A percentile compares a stretch with the other conserved stretches of the same genome.
phyloP scores from a whole-genome alignment of 1,140 invertebrate species.

The Ridgeia piscesae region DNA sequence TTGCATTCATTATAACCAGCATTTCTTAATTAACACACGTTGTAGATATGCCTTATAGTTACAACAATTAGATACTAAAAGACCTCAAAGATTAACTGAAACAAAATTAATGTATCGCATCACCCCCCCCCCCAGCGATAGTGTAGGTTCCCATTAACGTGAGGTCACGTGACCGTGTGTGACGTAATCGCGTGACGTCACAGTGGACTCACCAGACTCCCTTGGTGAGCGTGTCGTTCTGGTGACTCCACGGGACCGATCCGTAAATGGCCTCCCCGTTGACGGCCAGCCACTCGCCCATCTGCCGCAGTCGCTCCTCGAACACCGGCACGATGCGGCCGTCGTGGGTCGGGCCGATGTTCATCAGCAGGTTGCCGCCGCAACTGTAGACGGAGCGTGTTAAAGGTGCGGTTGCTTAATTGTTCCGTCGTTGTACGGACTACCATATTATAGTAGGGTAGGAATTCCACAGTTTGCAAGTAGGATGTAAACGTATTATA shows the following conservation, averaged over 20 bases:
- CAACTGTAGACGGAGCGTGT: slow-evolving; percentile 63
- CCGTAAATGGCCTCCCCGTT: slow-evolving; percentile 90
- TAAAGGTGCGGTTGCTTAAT: neutral
- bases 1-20: too few species aligned
- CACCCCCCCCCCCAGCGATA: too few species aligned
- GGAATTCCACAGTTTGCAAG: too few species aligned
- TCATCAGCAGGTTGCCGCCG: slow-evolving; percentile 86
- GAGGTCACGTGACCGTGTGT: too few species aligned
- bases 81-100: too few species aligned
- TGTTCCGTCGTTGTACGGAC: neutral
- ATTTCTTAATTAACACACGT: too few species aligned
- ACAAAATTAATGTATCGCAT: too few species aligned
- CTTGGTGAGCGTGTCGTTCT: slow-evolving; percentile 78
- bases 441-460: neutral
- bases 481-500: too few species aligned
- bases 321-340: slow-evolving; percentile 86
- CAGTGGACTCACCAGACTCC: slow-evolving; percentile 60
- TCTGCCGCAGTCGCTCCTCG: slow-evolving; percentile 76
- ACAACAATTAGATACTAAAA: too few species aligned
- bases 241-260: slow-evolving; percentile 69
- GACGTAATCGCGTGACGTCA: neutral
- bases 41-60: too few species aligned
- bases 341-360: slow-evolving; percentile 87
- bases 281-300: slow-evolving; percentile 73
- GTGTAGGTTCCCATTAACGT: too few species aligned